These are phyloP conservation scores for Brachirus orientalis DNA, from an alignment of 2,113 vertebrate genomes.

Conservation along the genomic window DNA sequence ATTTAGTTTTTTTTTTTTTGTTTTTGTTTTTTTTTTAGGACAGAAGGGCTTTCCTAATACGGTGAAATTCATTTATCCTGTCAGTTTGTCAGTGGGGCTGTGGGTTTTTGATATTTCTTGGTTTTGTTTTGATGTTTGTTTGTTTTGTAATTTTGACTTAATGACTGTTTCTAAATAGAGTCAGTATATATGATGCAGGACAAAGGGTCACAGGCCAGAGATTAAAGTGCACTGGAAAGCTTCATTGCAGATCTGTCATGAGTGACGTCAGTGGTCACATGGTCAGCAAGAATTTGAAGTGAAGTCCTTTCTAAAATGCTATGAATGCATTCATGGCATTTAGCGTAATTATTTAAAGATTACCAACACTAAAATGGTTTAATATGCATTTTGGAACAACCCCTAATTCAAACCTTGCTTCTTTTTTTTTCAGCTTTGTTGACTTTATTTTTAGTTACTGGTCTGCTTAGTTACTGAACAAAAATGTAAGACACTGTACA, in stretches of 20 bases:
- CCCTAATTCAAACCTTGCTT: conserved; percentile 26
- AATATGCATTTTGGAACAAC: conserved; percentile 23
- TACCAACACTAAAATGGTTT: not conserved
- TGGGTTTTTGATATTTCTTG: not conserved
- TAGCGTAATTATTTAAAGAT: no score
- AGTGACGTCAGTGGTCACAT: conserved; percentile 5
- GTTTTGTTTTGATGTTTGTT: conserved; percentile 9
- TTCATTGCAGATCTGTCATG: conserved; percentile 12
- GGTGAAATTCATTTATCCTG: no score
- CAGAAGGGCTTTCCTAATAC: no score
- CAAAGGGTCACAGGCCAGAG: conserved; percentile 23
- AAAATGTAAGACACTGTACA: conserved; percentile 50
- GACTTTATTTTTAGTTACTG: conserved; percentile 15
- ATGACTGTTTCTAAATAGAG: conserved; percentile 77
- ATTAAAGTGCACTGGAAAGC: conserved; percentile 35
- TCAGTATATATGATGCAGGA: conserved; percentile 46
- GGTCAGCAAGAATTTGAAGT: conserved; percentile 29
- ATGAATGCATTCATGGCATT: not conserved
- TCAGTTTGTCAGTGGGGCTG: conserved; percentile 1
- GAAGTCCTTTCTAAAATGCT: conserved; percentile 32
- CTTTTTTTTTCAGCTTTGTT: conserved; percentile 10
- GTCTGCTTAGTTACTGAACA: conserved; percentile 20
- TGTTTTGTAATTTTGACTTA: conserved; percentile 50
- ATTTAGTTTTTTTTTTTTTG: conserved; percentile 8
- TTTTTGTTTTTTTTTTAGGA: not conserved